A percentile compares a stretch with the other conserved stretches of the same genome.
Evolutionary conservation across 2,797 vertebrate species (phyloP).

Genomic region (Neosalanx taihuensis): DNA sequence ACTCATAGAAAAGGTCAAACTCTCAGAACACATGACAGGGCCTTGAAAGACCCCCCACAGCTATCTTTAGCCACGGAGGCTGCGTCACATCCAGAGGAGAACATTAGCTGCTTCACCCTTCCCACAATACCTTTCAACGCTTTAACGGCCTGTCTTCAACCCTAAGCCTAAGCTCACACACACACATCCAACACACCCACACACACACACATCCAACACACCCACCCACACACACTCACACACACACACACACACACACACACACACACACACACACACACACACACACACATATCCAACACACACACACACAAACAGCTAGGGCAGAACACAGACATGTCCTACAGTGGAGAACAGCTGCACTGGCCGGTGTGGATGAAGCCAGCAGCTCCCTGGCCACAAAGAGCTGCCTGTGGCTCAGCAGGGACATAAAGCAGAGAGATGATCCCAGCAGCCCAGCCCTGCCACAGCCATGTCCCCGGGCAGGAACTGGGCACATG

Average conservation of each 20-base stretch:
- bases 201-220: too few species aligned
- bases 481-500: slow-evolving; percentile 62
- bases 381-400: slow-evolving; percentile 74
- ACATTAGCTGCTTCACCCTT: background rate
- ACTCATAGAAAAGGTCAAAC: slow-evolving; percentile 18
- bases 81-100: too few species aligned
- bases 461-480: slow-evolving; percentile 62
- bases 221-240: slow-evolving; percentile 12
- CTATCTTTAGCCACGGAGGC: background rate
- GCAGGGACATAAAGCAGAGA: slow-evolving; percentile 72
- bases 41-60: background rate
- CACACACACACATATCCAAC: slow-evolving; percentile 17
- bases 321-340: slow-evolving; percentile 56
- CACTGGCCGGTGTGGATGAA: slow-evolving; percentile 65
- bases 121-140: background rate
- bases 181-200: too few species aligned
- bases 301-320: slow-evolving; percentile 22
- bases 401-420: slow-evolving; percentile 69
- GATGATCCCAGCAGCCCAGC: slow-evolving; percentile 69
- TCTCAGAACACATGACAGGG: slow-evolving; percentile 16
- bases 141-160: background rate
- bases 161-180: background rate
- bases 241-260: slow-evolving; percentile 14
- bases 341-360: slow-evolving; percentile 78
- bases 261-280: slow-evolving; percentile 12